phyloP scores from a whole-genome alignment of 2,888 invertebrate genomes.

The Zygogramma bicolorata region DNA sequence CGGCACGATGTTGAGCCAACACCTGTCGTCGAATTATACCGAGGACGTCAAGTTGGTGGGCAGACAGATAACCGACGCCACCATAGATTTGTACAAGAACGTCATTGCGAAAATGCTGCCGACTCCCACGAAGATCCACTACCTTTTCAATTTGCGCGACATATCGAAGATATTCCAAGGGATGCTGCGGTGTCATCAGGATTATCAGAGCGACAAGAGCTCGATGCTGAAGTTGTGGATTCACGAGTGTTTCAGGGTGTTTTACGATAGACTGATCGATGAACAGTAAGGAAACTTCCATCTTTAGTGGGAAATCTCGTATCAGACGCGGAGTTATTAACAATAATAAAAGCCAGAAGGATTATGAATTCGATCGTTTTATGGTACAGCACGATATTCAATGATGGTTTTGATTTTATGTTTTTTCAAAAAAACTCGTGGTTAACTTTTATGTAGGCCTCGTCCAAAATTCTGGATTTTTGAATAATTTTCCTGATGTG shows the following conservation, averaged over 20 bases:
- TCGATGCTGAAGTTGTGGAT: conserved; percentile 85
- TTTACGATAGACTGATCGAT: conserved; percentile 85
- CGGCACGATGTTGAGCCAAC: conserved; percentile 86
- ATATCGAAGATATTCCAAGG: conserved; percentile 90
- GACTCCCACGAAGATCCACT: conserved; percentile 91
- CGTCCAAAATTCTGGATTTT: no score
- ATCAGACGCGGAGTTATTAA: no score
- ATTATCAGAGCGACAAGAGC: conserved; percentile 79
- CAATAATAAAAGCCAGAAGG: no score
- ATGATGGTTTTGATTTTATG: no score
- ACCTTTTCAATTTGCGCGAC: conserved; percentile 89
- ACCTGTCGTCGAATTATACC: conserved; percentile 78
- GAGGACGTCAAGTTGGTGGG: conserved; percentile 83
- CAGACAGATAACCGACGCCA: conserved; percentile 77
- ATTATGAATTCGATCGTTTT: no score
- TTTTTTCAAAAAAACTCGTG: no score
- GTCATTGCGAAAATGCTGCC: conserved; percentile 83
- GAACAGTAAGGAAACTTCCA: conserved; percentile 75
- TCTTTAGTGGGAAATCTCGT: no score
- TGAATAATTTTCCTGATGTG: no score
- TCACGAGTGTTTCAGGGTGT: conserved; percentile 88
- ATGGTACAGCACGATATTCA: no score
- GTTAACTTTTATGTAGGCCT: no score
- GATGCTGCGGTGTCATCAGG: conserved; percentile 80
- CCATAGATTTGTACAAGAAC: conserved; percentile 82